These are phyloP conservation scores for Corythaixoides concolor DNA, from an alignment of 2,113 vertebrate genomes.

Conservation along the genomic window DNA sequence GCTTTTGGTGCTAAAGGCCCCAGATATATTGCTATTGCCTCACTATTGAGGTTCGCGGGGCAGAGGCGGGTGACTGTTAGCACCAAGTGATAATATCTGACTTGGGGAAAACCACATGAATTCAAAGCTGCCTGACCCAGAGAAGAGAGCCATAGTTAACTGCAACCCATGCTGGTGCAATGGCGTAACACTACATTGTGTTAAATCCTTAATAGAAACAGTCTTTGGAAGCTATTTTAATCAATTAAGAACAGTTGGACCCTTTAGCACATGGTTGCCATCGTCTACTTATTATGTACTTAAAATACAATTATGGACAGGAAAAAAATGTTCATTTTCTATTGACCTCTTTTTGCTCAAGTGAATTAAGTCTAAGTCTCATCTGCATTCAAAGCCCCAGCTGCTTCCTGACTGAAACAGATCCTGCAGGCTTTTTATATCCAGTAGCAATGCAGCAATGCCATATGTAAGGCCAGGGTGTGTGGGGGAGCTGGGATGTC, in stretches of 20 bases:
- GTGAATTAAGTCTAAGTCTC: slow-evolving; percentile 29
- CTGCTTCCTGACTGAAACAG: slow-evolving; percentile 37
- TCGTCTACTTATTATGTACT: background rate
- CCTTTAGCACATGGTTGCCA: slow-evolving; percentile 1
- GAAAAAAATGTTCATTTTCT: slow-evolving; percentile 4
- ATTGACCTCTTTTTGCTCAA: slow-evolving; percentile 11
- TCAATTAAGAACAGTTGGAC: slow-evolving; percentile 31
- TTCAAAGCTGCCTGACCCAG: background rate
- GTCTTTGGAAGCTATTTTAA: slow-evolving; percentile 31
- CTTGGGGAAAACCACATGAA: background rate
- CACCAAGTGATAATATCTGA: background rate
- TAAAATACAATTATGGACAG: slow-evolving; percentile 45
- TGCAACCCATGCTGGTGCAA: background rate
- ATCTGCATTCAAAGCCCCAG: slow-evolving; percentile 43
- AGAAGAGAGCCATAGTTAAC: background rate
- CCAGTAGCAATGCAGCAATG: background rate
- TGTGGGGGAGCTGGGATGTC: background rate
- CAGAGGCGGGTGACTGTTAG: background rate
- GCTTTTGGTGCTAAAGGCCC: background rate
- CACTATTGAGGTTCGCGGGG: accelerated
- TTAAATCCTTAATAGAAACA: background rate
- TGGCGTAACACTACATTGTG: background rate
- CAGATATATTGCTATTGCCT: background rate
- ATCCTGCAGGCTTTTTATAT: slow-evolving; percentile 42
- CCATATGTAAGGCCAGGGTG: slow-evolving; percentile 30